A percentile compares a stretch with the other conserved stretches of the same genome.
Conservation (phyloP, 1,140 invertebrate species). For the Macrotrachela quadricornifera region DNA sequence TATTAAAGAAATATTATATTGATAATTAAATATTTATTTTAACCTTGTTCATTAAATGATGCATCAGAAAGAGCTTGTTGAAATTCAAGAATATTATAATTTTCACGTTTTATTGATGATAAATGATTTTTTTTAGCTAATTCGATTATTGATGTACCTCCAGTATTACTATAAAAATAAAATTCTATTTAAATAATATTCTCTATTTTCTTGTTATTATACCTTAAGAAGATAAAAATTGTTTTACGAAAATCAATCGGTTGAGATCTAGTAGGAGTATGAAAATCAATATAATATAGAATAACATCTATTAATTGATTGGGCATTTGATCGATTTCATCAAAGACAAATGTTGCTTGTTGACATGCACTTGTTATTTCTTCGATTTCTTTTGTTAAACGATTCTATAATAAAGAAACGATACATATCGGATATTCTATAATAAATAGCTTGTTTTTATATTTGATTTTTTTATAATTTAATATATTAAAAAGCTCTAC, state of each 20-base stretch:
- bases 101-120: no score
- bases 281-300: constrained; percentile 68
- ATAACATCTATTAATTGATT: constrained; percentile 54
- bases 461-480: no score
- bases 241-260: constrained; percentile 39
- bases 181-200: no score
- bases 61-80: background rate
- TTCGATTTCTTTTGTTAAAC: background rate
- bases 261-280: constrained; percentile 36
- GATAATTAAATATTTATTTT: no score
- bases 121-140: background rate
- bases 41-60: no score
- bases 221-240: constrained; percentile 63
- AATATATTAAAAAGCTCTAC: no score
- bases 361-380: background rate
- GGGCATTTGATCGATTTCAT: constrained; percentile 87
- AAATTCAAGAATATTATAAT: background rate
- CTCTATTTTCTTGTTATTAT: background rate
- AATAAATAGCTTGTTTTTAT: no score
- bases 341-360: constrained; percentile 60
- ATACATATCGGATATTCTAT: no score
- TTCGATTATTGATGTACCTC: background rate
- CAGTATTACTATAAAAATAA: no score
- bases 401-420: no score
- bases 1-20: no score